Evolutionary conservation across 2,888 invertebrate genomes (phyloP), one percentile per base, ranked within the genome.

Genomic region (Thecophora atra): DNA sequence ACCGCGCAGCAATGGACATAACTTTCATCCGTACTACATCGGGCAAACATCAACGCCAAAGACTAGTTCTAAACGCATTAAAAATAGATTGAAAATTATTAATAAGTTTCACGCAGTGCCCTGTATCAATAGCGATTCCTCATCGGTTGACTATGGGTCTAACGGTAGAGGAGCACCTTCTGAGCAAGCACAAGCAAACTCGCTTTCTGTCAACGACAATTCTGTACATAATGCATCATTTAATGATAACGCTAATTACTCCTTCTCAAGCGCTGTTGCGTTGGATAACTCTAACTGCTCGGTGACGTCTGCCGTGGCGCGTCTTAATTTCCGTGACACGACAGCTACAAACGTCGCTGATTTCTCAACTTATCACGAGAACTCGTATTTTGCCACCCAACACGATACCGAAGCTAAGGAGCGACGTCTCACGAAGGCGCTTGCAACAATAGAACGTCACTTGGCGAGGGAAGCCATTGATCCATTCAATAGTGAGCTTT

Each of bases 401-500:
- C 82, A 86, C 68, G 85, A 87, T 67, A 80, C 80, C 2, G 86
- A 87, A 70, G 81, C 85, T 2, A 84, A 84, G 73, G 82, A 85
- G 72, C 80, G 79, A n/a, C 83, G 87, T 7, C 74, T 84, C 0
- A 81, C 84, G 6, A 86, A 86, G 72, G 86, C 87, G 0, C 72
- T 84, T 42, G 81, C 80, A 70, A 81, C 85, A 0, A 87, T 87
- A 26, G 82, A 83, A 1, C 83, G 82, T 3, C 87, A 86, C 73
- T 60, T 86, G 76, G 80, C 80, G 15, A 86, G 85, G 74, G 79
- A 82, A 67, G 82, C 83, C 15, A 90, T 94, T 67, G 94, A 97
- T 89, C 97, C 97, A 0, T 97, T 97, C 83, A 94, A 91, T 82
- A 90, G 91, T 74, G 90, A 90, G 72, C 87, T 94, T 42, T 90